These are phyloP conservation scores for Prietella phreatophila DNA, from an alignment of 2,113 vertebrate genomes.

Conservation along the genomic window DNA sequence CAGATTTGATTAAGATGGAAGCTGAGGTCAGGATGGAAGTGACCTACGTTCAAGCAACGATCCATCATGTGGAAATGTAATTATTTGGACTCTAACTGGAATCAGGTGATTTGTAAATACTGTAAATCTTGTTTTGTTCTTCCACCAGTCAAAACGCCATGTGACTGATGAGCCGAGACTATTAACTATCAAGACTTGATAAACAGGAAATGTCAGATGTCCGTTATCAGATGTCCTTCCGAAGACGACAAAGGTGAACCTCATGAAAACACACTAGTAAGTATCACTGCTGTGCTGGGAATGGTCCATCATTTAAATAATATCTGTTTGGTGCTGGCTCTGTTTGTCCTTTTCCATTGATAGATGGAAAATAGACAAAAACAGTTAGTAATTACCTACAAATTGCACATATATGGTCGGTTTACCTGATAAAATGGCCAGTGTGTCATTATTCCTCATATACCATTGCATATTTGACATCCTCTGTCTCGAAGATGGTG, in stretches of 20 bases:
- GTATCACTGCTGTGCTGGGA: neutral
- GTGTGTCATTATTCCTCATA: neutral
- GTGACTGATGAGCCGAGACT: neutral
- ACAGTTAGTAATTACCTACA: neutral
- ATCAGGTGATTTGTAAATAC: constrained; percentile 42
- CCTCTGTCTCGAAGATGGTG: neutral
- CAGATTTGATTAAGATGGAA: constrained; percentile 68
- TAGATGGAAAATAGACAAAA: neutral
- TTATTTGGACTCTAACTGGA: constrained; percentile 39
- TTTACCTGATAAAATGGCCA: neutral
- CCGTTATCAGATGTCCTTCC: neutral
- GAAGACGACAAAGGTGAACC: neutral
- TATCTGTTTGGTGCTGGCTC: neutral
- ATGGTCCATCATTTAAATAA: neutral
- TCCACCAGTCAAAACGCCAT: neutral
- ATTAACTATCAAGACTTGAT: neutral
- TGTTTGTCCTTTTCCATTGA: neutral
- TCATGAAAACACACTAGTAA: neutral
- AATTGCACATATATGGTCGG: neutral
- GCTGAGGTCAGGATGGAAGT: constrained; percentile 44
- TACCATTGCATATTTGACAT: neutral
- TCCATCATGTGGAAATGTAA: constrained; percentile 35
- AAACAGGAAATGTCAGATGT: neutral
- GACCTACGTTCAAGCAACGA: constrained; percentile 50
- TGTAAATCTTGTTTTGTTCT: neutral